Conservation (phyloP, 2,888 invertebrate genomes). For the Pilophorus perplexus region DNA sequence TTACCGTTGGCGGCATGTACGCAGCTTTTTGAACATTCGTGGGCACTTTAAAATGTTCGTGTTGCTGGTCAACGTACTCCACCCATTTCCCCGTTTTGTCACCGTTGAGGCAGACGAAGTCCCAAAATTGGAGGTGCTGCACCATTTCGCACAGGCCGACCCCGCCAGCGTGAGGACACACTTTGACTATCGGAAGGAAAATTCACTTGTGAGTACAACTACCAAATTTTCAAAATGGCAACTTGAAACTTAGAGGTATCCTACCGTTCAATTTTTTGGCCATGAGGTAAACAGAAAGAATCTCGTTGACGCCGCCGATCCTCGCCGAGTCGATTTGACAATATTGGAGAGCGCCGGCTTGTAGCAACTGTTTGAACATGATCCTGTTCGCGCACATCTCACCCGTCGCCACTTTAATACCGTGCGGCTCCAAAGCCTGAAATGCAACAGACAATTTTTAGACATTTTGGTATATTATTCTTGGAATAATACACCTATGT, state of each 20-base stretch:
- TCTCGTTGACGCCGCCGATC: constrained; percentile 84
- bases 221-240: not conserved
- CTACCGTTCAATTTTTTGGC: constrained; percentile 79
- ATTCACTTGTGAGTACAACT: not conserved
- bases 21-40: constrained; percentile 65
- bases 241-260: too few relatives aligned
- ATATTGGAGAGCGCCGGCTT: constrained; percentile 74
- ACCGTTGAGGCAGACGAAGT: constrained; percentile 71
- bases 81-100: constrained; percentile 70
- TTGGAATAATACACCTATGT: constrained; percentile 60
- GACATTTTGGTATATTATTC: not conserved
- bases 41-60: constrained; percentile 81
- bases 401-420: constrained; percentile 85
- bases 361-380: constrained; percentile 87
- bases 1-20: constrained; percentile 74
- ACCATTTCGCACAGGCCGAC: constrained; percentile 92
- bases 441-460: constrained; percentile 35
- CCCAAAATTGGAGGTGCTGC: constrained; percentile 84
- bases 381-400: constrained; percentile 90
- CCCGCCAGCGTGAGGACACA: constrained; percentile 94
- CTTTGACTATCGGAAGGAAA: constrained; percentile 65
- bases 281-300: constrained; percentile 83
- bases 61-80: constrained; percentile 87
- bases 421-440: constrained; percentile 62
- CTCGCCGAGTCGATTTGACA: constrained; percentile 90